Conservation (phyloP, 2,113 vertebrate species). For the Ardeotis arabs region DNA sequence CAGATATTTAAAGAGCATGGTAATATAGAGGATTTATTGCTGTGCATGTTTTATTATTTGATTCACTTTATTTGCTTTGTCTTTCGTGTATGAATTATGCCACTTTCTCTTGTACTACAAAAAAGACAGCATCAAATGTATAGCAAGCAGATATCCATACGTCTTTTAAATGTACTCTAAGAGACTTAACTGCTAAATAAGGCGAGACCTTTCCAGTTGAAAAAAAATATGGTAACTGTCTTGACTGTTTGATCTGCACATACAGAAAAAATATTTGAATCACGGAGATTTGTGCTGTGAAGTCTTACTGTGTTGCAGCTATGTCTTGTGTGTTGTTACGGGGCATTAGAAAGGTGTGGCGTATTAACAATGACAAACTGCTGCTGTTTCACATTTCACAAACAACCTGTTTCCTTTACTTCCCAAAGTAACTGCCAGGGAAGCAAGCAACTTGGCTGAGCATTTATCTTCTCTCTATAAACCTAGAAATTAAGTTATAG, state of each 20-base stretch:
- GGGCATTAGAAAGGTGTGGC: not conserved
- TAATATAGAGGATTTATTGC: not conserved
- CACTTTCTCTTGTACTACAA: not conserved
- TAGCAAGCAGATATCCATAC: not conserved
- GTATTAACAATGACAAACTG: not conserved
- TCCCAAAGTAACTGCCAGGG: not conserved
- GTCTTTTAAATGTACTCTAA: not conserved
- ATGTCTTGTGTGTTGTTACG: not conserved
- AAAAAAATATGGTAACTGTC: not conserved
- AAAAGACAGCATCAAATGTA: not conserved
- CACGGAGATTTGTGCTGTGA: not conserved
- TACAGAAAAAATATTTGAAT: not conserved
- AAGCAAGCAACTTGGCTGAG: not conserved
- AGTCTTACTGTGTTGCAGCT: not conserved
- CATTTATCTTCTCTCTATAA: not conserved
- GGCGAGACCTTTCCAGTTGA: not conserved
- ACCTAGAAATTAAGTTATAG: not conserved
- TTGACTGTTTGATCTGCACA: slow-evolving; percentile 5
- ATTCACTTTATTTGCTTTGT: slow-evolving; percentile 21
- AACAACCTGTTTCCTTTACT: not conserved
- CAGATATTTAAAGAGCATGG: not conserved
- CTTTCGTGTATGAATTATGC: slow-evolving; percentile 14
- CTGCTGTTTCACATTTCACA: slow-evolving; percentile 28
- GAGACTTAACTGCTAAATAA: not conserved
- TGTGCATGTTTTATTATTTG: not conserved